Conservation (phyloP, 53 echinoderm and acorn worm species). For the Luidia sarsii region DNA sequence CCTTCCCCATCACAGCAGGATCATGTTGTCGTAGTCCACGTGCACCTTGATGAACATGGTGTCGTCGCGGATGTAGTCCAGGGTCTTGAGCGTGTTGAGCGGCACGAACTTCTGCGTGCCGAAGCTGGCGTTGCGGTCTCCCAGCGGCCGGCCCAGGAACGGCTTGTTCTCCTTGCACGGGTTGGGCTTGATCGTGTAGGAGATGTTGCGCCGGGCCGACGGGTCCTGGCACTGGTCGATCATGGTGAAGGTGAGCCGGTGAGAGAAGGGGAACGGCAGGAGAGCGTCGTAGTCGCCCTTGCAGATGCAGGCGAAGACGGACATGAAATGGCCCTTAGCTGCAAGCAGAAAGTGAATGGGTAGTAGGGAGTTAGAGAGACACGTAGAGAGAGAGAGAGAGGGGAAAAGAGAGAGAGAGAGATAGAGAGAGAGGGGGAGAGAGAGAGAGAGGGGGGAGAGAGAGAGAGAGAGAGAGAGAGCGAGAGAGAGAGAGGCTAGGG, state of each 20-base stretch:
- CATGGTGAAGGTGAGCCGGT: slow-evolving; percentile 93
- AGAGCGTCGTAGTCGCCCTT: slow-evolving; percentile 94
- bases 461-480: no score
- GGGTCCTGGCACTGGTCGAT: slow-evolving; percentile 99
- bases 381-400: no score
- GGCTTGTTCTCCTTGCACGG: slow-evolving; percentile 97
- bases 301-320: slow-evolving; percentile 95
- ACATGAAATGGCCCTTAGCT: slow-evolving; percentile 97
- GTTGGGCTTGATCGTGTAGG: slow-evolving; percentile 96
- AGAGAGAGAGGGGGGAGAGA: no score
- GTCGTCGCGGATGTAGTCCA: slow-evolving; percentile 94
- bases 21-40: slow-evolving; percentile 96
- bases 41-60: slow-evolving; percentile 98
- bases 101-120: slow-evolving; percentile 99
- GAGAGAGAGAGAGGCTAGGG: no score
- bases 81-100: slow-evolving; percentile 86
- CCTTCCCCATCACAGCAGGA: slow-evolving; percentile 61
- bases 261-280: slow-evolving; percentile 92
- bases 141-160: slow-evolving; percentile 89
- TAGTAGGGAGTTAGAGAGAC: no score
- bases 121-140: slow-evolving; percentile 97
- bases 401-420: no score
- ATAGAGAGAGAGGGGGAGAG: no score
- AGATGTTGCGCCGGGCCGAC: slow-evolving; percentile 87
- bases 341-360: no score